Percentiles rank a stretch among this genome's conserved stretches.
phyloP scores from a whole-genome alignment of 2,113 vertebrate genomes.

The Fregata magnificens region DNA sequence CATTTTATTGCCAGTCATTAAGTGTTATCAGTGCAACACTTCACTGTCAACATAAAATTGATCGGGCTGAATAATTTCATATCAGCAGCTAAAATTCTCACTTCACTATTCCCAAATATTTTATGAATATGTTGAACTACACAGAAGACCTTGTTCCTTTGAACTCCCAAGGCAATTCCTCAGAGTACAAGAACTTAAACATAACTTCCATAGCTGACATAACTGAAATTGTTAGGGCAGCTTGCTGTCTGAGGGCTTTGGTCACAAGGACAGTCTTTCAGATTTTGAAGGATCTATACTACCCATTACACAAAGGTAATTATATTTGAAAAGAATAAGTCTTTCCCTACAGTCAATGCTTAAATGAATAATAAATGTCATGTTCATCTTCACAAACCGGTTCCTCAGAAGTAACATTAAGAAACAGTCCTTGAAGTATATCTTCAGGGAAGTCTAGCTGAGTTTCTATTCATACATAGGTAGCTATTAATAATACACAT shows the following conservation, averaged over 20 bases:
- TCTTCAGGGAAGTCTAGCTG: background rate
- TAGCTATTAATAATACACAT: conserved; percentile 51
- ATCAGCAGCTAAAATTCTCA: background rate
- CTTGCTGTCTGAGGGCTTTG: background rate
- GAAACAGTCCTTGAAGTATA: background rate
- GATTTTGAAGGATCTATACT: background rate
- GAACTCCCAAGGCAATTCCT: background rate
- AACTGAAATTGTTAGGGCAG: background rate
- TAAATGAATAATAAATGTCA: conserved; percentile 21
- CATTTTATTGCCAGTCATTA: background rate
- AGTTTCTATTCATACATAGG: background rate
- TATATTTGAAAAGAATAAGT: background rate
- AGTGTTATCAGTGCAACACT: background rate
- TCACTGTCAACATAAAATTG: background rate
- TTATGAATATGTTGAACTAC: background rate
- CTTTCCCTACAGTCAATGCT: background rate
- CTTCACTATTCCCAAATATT: background rate
- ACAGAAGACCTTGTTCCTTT: background rate
- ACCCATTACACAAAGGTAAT: background rate
- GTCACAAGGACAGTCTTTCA: background rate
- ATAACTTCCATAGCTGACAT: background rate
- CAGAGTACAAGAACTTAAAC: background rate
- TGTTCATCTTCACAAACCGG: background rate
- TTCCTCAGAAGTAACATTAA: background rate
- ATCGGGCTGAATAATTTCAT: background rate